phyloP scores from a whole-genome alignment of 2,797 vertebrate genomes.

The Lerista edwardsae region DNA sequence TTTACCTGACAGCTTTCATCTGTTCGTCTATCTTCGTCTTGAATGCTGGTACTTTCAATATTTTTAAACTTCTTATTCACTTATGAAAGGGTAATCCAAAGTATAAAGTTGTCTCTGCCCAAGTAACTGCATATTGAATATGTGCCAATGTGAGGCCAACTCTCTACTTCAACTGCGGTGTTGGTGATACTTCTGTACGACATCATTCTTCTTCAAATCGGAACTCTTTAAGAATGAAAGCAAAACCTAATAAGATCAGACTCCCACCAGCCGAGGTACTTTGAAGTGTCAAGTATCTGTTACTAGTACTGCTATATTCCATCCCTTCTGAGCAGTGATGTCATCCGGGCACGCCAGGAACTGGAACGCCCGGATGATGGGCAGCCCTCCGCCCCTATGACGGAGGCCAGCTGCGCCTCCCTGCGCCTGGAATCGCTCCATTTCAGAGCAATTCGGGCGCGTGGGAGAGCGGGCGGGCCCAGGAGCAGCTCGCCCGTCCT shows the following conservation, averaged over 20 bases:
- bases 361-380: too few species aligned
- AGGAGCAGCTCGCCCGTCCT: too few species aligned
- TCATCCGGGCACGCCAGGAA: too few species aligned
- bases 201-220: background rate
- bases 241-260: background rate
- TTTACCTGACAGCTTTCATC: conserved; percentile 87
- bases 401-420: too few species aligned
- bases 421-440: too few species aligned
- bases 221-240: background rate
- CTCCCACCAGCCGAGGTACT: too few species aligned
- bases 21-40: conserved; percentile 90
- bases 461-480: too few species aligned
- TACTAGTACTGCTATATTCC: background rate
- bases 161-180: too few species aligned
- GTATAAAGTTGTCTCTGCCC: background rate
- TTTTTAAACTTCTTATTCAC: background rate
- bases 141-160: background rate
- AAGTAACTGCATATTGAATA: background rate
- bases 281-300: background rate
- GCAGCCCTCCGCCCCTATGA: too few species aligned
- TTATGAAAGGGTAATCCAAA: background rate
- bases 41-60: conserved; percentile 85
- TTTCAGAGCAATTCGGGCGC: too few species aligned
- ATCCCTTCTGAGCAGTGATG: too few species aligned
- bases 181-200: background rate